Conservation (phyloP, 30 jellyfish, hydroid and myxozoan species). For the Cassiopea xamachana region DNA sequence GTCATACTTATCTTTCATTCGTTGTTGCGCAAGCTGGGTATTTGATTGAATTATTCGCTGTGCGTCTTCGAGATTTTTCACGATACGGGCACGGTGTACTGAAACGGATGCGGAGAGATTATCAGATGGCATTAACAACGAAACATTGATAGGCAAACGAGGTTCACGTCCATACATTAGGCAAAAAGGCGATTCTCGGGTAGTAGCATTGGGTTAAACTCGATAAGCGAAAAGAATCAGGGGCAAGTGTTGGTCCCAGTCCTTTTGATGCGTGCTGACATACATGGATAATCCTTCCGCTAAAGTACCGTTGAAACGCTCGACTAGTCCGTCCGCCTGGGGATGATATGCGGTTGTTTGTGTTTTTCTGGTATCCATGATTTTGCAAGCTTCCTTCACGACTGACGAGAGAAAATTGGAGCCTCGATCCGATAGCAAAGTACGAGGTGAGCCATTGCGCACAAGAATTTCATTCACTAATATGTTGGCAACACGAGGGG, state of each 20-base stretch:
- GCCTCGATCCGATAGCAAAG: conserved; percentile 46
- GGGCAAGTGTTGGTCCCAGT: conserved; percentile 39
- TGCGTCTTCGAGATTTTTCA: not conserved
- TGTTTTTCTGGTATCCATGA: not conserved
- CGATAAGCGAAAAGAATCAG: conserved; percentile 40
- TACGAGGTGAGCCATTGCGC: conserved; percentile 55
- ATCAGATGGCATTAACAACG: conserved; percentile 8
- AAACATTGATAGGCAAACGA: conserved; percentile 23
- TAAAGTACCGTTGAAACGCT: conserved; percentile 42
- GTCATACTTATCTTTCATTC: conserved; percentile 42
- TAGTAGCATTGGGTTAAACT: conserved; percentile 42
- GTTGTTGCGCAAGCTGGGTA: conserved; percentile 33
- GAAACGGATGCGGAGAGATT: conserved; percentile 17
- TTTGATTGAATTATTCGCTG: not conserved
- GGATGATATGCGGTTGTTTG: conserved; percentile 61
- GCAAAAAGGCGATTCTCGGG: conserved; percentile 42
- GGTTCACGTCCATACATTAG: conserved; percentile 26
- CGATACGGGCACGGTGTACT: conserved; percentile 27
- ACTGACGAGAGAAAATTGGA: conserved; percentile 14
- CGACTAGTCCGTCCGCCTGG: conserved; percentile 57
- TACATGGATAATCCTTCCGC: conserved; percentile 18
- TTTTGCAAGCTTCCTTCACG: conserved; percentile 2
- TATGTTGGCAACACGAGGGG: conserved; percentile 41
- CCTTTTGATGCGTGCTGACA: conserved; percentile 34
- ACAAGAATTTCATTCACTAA: conserved; percentile 29